These are phyloP conservation scores for Pungitius pungitius DNA, from an alignment of 2,113 vertebrate species.

Conservation along the genomic window DNA sequence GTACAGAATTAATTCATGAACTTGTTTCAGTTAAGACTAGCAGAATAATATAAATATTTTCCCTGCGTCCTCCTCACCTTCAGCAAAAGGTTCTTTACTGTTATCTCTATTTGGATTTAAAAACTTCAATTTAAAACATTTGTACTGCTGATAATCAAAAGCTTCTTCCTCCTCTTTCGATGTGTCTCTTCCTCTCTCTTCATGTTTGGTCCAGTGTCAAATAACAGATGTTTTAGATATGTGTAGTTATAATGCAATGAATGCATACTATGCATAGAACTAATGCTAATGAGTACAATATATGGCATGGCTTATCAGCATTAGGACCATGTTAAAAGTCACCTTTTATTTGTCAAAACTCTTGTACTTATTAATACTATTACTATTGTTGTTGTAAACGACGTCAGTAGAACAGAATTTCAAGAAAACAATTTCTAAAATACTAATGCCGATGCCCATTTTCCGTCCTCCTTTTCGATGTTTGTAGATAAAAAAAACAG, in stretches of 20 bases:
- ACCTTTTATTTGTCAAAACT: neutral
- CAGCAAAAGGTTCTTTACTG: neutral
- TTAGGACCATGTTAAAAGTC: too few relatives aligned
- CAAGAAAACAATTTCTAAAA: neutral
- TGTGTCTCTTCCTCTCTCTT: constrained; percentile 5
- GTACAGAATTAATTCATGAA: neutral
- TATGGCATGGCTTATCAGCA: neutral
- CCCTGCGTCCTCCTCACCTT: neutral
- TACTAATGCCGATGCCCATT: neutral
- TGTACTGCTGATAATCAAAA: constrained; percentile 52
- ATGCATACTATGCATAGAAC: neutral
- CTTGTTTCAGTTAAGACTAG: neutral
- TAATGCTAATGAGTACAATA: neutral
- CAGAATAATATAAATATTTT: neutral
- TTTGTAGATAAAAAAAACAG: neutral
- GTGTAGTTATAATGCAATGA: neutral
- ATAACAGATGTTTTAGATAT: neutral
- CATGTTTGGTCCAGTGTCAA: constrained; percentile 13
- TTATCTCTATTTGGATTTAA: constrained; percentile 25
- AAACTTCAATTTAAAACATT: too few relatives aligned
- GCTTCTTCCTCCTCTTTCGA: constrained; percentile 31
- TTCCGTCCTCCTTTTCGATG: neutral
- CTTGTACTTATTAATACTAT: neutral
- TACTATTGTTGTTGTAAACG: neutral
- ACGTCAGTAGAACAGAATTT: neutral